Evolutionary conservation across 2,797 vertebrate genomes (phyloP), one percentile per base, ranked within the genome.

Genomic region (Nyctibius grandis): DNA sequence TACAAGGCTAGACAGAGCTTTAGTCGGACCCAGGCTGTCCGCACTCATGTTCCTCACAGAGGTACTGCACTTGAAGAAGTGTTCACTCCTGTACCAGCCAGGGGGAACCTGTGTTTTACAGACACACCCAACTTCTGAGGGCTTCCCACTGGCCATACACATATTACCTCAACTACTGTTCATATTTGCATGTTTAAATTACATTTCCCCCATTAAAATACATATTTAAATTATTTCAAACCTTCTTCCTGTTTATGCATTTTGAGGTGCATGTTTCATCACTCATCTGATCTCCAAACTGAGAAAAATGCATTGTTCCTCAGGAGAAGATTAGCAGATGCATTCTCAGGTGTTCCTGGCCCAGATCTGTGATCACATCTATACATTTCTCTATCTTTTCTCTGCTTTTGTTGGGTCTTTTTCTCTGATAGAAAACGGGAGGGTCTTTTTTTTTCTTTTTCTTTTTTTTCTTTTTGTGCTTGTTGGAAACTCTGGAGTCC

Each of bases 41-140:
- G 38, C 0, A 0, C 14, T 74, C 23, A 1, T 26, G 34, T 57
- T 89, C 28, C 51, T 74, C 40, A 23, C 5, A 75, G 34, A 89
- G 44, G 21, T 15, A 6, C 21, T 44, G 63, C 42, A 19, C 42
- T 28, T 40, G 34, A 68, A 33, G 54, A 53, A 33, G 15, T 38
- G 54, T 40, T 59, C 12, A 6, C 8, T 69, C 22, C 36, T 63
- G 11, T 31, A 8, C 8, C 68, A 59, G 15, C 19, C 40, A 28
- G 4, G 31, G 25, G 22, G 11, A 57, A 47, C 67, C 4, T 40
- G 4, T 42, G 20, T 50, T 78, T 70, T 42, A 75, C 56, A 84
- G 21, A 65, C 8, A 18, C 19, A 50, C 12, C 23, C 45, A 45
- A 1, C 11, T 77, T 74, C 64, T 20, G 12, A 70, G 45, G 36